phyloP scores from a whole-genome alignment of 2,113 vertebrate species.

The Kobus ellipsiprymnus region DNA sequence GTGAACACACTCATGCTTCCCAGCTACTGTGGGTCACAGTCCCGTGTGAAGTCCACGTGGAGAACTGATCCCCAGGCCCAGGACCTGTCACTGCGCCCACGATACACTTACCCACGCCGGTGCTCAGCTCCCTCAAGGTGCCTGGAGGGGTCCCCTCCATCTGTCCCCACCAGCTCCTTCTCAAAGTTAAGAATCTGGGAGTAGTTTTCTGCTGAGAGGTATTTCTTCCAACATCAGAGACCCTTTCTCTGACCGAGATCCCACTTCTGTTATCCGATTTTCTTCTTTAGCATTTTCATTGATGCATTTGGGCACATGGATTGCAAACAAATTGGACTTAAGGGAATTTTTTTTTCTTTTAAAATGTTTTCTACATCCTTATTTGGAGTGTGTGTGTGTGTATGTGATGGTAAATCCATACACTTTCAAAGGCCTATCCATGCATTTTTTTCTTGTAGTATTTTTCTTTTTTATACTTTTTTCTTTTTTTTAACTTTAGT shows the following conservation, averaged over 20 bases:
- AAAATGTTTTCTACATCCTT: not conserved
- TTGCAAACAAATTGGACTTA: conserved; percentile 20
- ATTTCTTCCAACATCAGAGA: conserved; percentile 8
- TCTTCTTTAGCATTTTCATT: not conserved
- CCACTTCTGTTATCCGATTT: conserved; percentile 44
- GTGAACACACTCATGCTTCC: not conserved
- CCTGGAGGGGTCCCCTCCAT: not conserved
- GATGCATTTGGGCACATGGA: not conserved
- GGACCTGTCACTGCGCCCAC: not conserved
- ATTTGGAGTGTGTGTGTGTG: not conserved
- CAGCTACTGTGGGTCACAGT: not conserved
- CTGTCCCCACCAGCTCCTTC: not conserved
- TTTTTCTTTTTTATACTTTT: not conserved
- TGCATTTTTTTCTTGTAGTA: not conserved
- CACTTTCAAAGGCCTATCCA: not conserved
- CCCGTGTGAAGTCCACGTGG: not conserved
- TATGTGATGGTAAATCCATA: not conserved
- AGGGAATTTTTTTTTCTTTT: not conserved
- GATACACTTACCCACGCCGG: not conserved
- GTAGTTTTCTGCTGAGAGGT: not conserved
- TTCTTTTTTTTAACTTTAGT: not conserved
- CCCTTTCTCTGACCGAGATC: conserved; percentile 8
- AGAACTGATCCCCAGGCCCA: not conserved
- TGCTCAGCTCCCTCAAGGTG: rapidly evolving
- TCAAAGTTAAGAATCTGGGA: conserved; percentile 11